Evolutionary conservation across 2,888 invertebrate genomes (phyloP).

Genomic region (Carpatolechia fugitivella): DNA sequence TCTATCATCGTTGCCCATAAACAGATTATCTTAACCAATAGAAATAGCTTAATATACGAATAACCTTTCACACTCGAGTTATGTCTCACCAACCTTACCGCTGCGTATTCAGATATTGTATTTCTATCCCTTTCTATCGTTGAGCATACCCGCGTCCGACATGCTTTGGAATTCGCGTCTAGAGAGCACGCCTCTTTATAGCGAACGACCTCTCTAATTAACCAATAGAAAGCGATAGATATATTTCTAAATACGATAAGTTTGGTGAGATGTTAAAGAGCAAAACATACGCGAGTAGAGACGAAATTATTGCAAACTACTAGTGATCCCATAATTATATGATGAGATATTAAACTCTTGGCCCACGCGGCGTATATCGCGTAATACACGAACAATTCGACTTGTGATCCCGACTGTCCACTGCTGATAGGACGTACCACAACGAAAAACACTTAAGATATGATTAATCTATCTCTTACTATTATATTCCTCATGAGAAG

Average conservation of each 20-base stretch:
- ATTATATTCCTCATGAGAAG: conserved; percentile 18
- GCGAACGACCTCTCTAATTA: too few species aligned
- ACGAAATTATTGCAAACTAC: conserved; percentile 58
- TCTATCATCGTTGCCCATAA: conserved; percentile 1
- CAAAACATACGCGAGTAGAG: conserved; percentile 37
- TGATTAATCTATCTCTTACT: conserved; percentile 69
- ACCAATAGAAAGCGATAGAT: too few species aligned
- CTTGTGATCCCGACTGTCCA: conserved; percentile 42
- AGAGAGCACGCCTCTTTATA: too few species aligned
- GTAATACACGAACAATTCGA: conserved; percentile 42
- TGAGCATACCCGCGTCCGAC: too few species aligned
- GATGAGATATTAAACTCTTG: conserved; percentile 67
- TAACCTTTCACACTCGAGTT: conserved; percentile 32
- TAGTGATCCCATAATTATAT: conserved; percentile 66
- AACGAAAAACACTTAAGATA: conserved; percentile 70
- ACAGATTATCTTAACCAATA: conserved; percentile 15
- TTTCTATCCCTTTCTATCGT: too few species aligned
- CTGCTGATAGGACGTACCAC: conserved; percentile 44
- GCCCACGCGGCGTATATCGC: conserved; percentile 50
- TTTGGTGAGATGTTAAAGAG: background rate
- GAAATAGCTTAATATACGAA: conserved; percentile 27
- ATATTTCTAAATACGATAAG: too few species aligned
- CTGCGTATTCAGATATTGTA: too few species aligned
- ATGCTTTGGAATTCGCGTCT: too few species aligned
- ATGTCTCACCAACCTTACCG: conserved; percentile 11